Evolutionary conservation across 2,797 vertebrate genomes (phyloP), one percentile per base, ranked within the genome.

Genomic region (Calcarius lapponicus): DNA sequence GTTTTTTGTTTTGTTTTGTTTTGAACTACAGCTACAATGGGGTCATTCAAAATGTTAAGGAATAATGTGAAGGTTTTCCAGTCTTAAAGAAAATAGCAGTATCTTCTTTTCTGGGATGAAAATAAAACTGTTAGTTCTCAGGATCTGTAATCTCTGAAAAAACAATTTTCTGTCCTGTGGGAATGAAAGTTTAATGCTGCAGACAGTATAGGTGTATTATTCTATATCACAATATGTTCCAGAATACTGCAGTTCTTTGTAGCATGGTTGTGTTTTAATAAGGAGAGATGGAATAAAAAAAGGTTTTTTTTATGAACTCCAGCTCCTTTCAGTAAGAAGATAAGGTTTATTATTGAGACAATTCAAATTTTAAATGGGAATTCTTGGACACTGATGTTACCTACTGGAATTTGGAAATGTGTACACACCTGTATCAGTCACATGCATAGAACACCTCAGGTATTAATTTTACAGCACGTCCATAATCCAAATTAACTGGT

Each of bases 31-130:
- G 58, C 20, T 58, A 83, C 57, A 96, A 88, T 86, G 13, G 50
- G 17, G 21, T 96, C 76, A 90, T 93, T 95, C 83, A 96, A 80
- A 65, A 80, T 1, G 7, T 81, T 95, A 91, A 90, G 64, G 74
- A 96, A 65, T 51, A 83, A 93, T 57, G 67, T 76, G 78, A 91
- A 90, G 91, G 85, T 81, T 92, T 95, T 91, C 66, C 47, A 93
- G 20, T 40, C 43, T 82, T 65, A 75, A 85, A 95, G 87, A 32
- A 95, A 89, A 94, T 47, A 73, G 54, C 17, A 1, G 19, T 43
- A 72, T 86, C 75, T 94, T 92, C 79, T 92, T 93, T 90, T 62
- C 47, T 71, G 19, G 53, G 53, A 73, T 82, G 89, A 91, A 87
- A 95, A 88, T 51, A 87, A 92, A 94, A 60, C 67, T 53, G 67